These are phyloP conservation scores for Pachycephala philippinensis DNA, from an alignment of 2,113 vertebrate species.

Conservation along the genomic window DNA sequence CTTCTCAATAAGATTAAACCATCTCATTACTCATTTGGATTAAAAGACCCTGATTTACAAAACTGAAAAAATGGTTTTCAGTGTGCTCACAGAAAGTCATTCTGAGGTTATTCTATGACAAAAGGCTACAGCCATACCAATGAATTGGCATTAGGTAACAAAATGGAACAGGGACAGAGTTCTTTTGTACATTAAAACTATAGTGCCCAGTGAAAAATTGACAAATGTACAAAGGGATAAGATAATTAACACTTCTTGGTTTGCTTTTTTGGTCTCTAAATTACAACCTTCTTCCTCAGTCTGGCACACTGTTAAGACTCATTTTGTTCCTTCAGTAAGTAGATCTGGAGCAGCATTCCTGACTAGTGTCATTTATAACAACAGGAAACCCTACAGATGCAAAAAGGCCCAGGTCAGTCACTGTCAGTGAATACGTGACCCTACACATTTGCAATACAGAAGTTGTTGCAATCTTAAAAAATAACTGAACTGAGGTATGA, in stretches of 20 bases:
- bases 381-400: neutral
- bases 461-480: neutral
- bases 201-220: neutral
- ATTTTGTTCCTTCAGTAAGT: constrained; percentile 17
- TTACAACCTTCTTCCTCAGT: constrained; percentile 9
- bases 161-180: neutral
- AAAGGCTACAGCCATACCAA: neutral
- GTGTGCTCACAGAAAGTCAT: neutral
- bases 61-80: neutral
- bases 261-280: constrained; percentile 40
- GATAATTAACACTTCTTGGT: constrained; percentile 34
- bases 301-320: constrained; percentile 12
- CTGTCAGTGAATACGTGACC: neutral
- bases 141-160: neutral
- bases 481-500: neutral
- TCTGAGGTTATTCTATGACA: neutral
- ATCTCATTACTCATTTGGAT: neutral
- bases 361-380: neutral
- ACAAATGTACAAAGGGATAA: constrained; percentile 12
- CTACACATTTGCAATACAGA: neutral
- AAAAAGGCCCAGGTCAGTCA: neutral
- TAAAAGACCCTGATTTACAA: neutral
- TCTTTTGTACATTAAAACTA: constrained; percentile 7
- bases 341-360: neutral
- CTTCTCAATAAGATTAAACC: neutral